Evolutionary conservation across 1,140 invertebrate genomes (phyloP).

Genomic region (Tribolium castaneum): DNA sequence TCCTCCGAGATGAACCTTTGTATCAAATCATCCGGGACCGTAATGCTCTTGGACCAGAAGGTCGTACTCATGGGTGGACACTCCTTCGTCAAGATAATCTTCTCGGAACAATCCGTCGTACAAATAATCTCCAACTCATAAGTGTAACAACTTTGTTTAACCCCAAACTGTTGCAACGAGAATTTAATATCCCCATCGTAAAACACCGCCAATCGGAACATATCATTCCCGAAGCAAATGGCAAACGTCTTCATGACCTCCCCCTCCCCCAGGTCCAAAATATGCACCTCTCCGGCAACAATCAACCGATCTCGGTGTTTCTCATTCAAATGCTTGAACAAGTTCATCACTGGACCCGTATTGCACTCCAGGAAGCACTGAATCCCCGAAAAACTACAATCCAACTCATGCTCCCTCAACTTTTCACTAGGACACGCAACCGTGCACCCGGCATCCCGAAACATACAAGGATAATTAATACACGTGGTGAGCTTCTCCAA

Average conservation of each 20-base stretch:
- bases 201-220: not conserved
- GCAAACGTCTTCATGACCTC: not conserved
- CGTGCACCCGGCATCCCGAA: not conserved
- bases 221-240: constrained; percentile 9
- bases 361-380: not conserved
- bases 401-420: not conserved
- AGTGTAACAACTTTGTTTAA: not conserved
- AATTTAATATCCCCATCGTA: constrained; percentile 19
- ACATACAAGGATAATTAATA: constrained; percentile 15
- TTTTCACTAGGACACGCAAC: not conserved
- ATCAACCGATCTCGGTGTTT: not conserved
- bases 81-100: not conserved
- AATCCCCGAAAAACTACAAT: not conserved
- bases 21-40: not conserved
- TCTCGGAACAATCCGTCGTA: not conserved
- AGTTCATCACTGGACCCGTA: not conserved
- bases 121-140: constrained; percentile 6
- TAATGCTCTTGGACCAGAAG: not conserved
- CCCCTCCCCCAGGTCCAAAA: not conserved
- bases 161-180: constrained; percentile 4
- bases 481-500: constrained; percentile 30
- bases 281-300: not conserved
- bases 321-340: constrained; percentile 11
- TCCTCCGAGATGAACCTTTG: not conserved
- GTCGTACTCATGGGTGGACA: not conserved